Evolutionary conservation across 2,888 invertebrate genomes (phyloP).

Genomic region (Spodoptera littoralis): DNA sequence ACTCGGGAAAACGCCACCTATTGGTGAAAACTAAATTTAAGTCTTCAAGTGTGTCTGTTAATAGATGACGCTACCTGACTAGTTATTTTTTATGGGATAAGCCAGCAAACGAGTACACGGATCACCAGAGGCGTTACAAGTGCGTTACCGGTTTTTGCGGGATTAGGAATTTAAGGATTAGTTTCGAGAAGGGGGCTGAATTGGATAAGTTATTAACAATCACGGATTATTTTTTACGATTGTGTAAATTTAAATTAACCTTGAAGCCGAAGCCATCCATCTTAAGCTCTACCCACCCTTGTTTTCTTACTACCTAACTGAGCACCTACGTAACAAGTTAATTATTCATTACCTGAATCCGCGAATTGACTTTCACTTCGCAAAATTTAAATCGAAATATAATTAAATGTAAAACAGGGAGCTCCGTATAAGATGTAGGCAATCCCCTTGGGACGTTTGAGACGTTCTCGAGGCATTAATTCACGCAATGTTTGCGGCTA

Average conservation of each 20-base stretch:
- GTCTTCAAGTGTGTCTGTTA: too few species aligned
- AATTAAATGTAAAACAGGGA: constrained; percentile 53
- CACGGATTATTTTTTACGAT: too few species aligned
- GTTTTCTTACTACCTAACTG: neutral
- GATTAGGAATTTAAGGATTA: too few species aligned
- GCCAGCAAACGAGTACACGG: too few species aligned
- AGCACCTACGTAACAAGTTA: neutral
- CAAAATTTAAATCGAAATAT: constrained; percentile 39
- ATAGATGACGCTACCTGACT: constrained; percentile 28
- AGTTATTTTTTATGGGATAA: neutral
- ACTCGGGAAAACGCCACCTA: neutral
- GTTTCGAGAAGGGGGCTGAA: too few species aligned
- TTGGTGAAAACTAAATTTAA: neutral
- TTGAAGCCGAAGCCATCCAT: neutral
- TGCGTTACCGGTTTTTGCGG: too few species aligned
- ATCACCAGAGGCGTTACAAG: too few species aligned
- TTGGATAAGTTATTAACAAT: too few species aligned
- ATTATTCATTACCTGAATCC: constrained; percentile 6
- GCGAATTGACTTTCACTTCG: constrained; percentile 24
- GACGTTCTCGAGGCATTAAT: constrained; percentile 72
- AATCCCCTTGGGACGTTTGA: constrained; percentile 65
- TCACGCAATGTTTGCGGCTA: constrained; percentile 78
- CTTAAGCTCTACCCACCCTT: neutral
- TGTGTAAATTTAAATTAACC: too few species aligned
- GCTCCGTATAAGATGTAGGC: constrained; percentile 40